Conservation (phyloP, 2,113 vertebrate species). For the Herpetotheres cachinnans region DNA sequence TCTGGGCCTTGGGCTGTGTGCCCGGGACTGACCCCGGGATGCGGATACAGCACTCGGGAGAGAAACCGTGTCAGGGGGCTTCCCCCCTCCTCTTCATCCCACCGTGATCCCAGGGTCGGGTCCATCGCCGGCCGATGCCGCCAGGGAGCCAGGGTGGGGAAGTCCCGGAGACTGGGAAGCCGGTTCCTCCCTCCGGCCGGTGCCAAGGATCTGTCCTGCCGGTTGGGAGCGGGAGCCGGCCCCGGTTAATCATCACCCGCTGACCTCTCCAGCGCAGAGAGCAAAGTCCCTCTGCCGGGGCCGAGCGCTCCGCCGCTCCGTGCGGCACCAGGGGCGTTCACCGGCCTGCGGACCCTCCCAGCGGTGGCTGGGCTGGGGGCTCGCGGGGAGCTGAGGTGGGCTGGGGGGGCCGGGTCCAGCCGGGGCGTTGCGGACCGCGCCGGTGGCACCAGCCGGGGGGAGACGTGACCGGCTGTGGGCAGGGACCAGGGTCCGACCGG, state of each 20-base stretch:
- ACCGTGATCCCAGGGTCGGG: fast-evolving
- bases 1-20: fast-evolving
- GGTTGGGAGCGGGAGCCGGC: neutral
- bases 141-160: neutral
- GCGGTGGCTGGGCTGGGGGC: neutral
- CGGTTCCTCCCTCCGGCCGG: neutral
- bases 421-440: fast-evolving
- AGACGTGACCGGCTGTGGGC: neutral
- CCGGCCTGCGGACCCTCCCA: too few species aligned
- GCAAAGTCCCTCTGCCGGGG: neutral
- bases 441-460: neutral
- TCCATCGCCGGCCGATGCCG: fast-evolving
- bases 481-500: neutral
- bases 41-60: fast-evolving
- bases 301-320: neutral
- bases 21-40: neutral
- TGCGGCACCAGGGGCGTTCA: neutral
- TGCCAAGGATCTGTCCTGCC: neutral
- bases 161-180: fast-evolving
- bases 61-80: fast-evolving
- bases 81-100: too few species aligned
- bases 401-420: neutral
- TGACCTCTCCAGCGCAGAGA: neutral
- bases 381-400: neutral
- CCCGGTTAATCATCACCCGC: slow-evolving; percentile 39